phyloP scores from a whole-genome alignment of 1,140 invertebrate species.

The Trialeurodes vaporariorum region DNA sequence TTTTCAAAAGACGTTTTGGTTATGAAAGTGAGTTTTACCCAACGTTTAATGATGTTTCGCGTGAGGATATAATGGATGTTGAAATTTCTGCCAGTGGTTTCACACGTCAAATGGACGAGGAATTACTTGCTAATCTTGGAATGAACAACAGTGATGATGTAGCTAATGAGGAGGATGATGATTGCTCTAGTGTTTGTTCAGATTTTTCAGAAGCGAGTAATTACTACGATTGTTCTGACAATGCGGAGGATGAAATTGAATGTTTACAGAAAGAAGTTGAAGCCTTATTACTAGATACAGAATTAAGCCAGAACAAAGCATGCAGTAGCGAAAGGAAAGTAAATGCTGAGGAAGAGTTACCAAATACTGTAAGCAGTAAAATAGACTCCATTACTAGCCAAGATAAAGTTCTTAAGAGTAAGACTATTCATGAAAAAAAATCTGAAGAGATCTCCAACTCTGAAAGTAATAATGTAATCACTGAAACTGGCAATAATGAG shows the following conservation, averaged over 20 bases:
- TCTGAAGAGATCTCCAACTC: background rate
- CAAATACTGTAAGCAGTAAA: background rate
- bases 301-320: too few species aligned
- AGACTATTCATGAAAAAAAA: background rate
- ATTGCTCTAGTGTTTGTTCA: conserved; percentile 27
- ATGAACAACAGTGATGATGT: conserved; percentile 28
- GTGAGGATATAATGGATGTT: conserved; percentile 72
- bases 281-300: background rate
- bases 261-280: conserved; percentile 8
- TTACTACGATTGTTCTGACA: conserved; percentile 7
- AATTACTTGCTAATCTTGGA: conserved; percentile 6
- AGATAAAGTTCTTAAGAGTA: background rate
- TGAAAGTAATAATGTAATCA: background rate
- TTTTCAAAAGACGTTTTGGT: conserved; percentile 82
- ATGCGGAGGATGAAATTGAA: conserved; percentile 11
- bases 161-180: conserved; percentile 35
- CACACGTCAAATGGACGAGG: conserved; percentile 62
- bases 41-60: conserved; percentile 63
- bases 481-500: background rate
- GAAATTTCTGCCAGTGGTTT: conserved; percentile 86
- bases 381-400: background rate
- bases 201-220: conserved; percentile 15
- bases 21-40: conserved; percentile 86
- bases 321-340: too few species aligned
- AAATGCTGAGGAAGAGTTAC: too few species aligned